Conservation (phyloP, 2,113 vertebrate genomes). For the Etia nguti region DNA sequence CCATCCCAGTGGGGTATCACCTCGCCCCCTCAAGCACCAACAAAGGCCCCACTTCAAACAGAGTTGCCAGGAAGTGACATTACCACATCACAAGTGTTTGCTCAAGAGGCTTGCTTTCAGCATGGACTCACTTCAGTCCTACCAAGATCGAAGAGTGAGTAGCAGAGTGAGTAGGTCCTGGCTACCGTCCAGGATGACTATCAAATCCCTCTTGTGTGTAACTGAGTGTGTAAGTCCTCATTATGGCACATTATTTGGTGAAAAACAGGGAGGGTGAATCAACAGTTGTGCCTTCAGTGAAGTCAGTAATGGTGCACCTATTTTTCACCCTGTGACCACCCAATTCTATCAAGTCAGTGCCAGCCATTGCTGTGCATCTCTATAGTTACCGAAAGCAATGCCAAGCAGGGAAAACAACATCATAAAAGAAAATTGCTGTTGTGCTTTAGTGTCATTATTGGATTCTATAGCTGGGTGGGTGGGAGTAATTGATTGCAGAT, state of each 20-base stretch:
- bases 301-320: neutral
- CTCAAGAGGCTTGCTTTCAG: constrained; percentile 17
- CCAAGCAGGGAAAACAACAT: constrained; percentile 54
- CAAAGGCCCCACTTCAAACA: constrained; percentile 56
- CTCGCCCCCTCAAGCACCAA: constrained; percentile 16
- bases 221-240: constrained; percentile 4
- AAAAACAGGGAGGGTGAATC: neutral
- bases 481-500: constrained; percentile 64
- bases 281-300: neutral
- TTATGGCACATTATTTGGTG: constrained; percentile 29
- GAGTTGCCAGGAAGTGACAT: constrained; percentile 45
- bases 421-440: constrained; percentile 59
- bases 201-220: constrained; percentile 20
- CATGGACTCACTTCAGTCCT: constrained; percentile 12
- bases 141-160: neutral
- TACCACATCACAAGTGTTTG: constrained; percentile 41
- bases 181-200: constrained; percentile 35
- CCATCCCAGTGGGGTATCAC: constrained; percentile 26
- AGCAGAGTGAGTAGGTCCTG: constrained; percentile 28
- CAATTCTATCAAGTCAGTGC: neutral
- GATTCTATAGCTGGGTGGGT: constrained; percentile 55
- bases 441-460: constrained; percentile 61
- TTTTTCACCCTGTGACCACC: neutral
- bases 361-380: constrained; percentile 17
- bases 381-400: constrained; percentile 49